Percentiles rank a stretch among this genome's conserved stretches.
These are phyloP conservation scores for Acrocephalus kingi DNA, from an alignment of 2,113 vertebrate genomes.

Conservation along the genomic window DNA sequence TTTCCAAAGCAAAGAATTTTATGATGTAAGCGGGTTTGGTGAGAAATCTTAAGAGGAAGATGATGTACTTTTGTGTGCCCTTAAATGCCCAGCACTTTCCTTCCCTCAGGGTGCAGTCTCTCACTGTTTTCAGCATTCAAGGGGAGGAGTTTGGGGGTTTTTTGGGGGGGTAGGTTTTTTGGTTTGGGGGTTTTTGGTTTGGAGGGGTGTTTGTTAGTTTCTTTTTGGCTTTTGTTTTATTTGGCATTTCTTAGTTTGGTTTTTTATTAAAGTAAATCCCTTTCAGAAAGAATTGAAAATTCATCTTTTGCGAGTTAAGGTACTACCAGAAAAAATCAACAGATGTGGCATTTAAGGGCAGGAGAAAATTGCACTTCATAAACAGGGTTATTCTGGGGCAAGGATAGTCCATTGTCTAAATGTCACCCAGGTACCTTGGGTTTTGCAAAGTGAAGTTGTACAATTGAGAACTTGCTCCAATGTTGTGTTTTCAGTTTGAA, in stretches of 20 bases:
- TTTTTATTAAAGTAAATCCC: not conserved
- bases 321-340: not conserved
- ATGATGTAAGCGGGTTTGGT: not conserved
- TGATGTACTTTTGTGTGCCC: not conserved
- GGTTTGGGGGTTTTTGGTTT: not conserved
- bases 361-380: not conserved
- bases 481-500: not conserved
- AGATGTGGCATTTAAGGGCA: not conserved
- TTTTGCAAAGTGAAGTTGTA: not conserved
- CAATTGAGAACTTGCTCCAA: not conserved
- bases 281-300: not conserved
- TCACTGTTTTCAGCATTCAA: not conserved
- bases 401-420: not conserved
- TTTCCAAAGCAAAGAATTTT: not conserved
- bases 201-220: accelerated
- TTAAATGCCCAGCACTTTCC: not conserved
- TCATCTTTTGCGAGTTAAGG: not conserved
- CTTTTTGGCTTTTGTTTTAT: not conserved
- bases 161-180: accelerated
- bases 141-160: not conserved
- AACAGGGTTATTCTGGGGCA: not conserved
- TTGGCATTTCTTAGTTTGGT: not conserved
- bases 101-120: not conserved
- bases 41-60: not conserved
- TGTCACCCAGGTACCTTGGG: not conserved